A percentile compares a stretch with the other conserved stretches of the same genome.
Conservation (phyloP, 2,888 invertebrate genomes). For the Neoaliturus tenellus region DNA sequence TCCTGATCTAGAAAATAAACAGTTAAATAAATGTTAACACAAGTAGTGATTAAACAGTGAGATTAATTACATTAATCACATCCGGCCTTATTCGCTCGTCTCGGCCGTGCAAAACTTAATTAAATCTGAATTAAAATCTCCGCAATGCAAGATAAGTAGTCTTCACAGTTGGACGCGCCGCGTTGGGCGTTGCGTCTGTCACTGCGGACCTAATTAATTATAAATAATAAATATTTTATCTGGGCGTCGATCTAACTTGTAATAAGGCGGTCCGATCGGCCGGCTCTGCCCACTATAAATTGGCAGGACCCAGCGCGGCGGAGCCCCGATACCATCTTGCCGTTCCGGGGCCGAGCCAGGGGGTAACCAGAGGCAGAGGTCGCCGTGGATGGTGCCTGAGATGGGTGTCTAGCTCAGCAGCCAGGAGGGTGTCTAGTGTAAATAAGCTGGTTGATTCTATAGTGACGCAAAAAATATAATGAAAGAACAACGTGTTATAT, state of each 20-base stretch:
- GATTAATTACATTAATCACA: not conserved
- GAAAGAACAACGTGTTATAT: no score
- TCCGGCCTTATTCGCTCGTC: not conserved
- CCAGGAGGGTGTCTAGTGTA: no score
- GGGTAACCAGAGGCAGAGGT: not conserved
- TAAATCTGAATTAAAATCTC: slow-evolving; percentile 30
- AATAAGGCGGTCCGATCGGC: slow-evolving; percentile 25
- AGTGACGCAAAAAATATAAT: no score
- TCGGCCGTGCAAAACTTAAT: slow-evolving; percentile 14
- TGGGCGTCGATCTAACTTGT: slow-evolving; percentile 15
- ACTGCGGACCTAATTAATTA: slow-evolving; percentile 23
- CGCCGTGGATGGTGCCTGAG: not conserved
- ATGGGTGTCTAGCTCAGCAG: no score
- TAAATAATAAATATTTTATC: slow-evolving; percentile 40
- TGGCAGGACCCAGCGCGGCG: not conserved
- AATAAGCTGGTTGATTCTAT: no score
- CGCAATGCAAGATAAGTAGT: not conserved
- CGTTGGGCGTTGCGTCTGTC: slow-evolving; percentile 9
- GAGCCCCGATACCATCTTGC: not conserved
- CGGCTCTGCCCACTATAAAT: slow-evolving; percentile 14
- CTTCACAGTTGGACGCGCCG: not conserved
- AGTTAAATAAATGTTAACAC: no score
- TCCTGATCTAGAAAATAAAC: no score
- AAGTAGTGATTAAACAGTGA: no score
- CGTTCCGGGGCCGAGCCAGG: not conserved